Conservation (phyloP, 2,113 vertebrate genomes). For the Donacobius atricapilla region DNA sequence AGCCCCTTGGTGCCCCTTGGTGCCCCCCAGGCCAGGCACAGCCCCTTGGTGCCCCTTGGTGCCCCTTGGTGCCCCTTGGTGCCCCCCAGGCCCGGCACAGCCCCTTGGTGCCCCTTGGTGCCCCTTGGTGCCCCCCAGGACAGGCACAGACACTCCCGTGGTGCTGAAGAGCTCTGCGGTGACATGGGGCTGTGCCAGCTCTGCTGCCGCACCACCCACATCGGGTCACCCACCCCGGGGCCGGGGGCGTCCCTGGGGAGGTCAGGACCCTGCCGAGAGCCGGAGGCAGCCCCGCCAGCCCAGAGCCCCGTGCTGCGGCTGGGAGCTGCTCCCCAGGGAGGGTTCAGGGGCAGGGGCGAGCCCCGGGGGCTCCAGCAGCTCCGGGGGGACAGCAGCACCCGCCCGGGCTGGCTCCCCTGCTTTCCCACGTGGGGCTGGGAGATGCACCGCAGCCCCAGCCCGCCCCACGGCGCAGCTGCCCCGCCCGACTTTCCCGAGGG, state of each 20-base stretch:
- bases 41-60: no score
- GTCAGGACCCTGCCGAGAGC: not conserved
- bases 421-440: accelerated
- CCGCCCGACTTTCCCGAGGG: not conserved
- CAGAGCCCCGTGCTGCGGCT: accelerated
- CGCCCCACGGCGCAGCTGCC: not conserved
- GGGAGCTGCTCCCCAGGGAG: accelerated
- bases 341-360: accelerated
- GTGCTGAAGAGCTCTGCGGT: not conserved
- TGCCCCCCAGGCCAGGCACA: no score
- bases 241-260: not conserved
- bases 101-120: no score
- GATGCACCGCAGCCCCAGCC: accelerated
- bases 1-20: no score
- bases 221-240: accelerated
- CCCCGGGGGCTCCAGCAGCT: accelerated
- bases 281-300: accelerated
- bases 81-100: no score
- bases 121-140: no score
- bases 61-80: accelerated
- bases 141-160: no score
- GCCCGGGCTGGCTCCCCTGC: accelerated
- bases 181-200: not conserved
- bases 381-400: accelerated
- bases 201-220: not conserved